Conservation (phyloP, 1,140 invertebrate species). For the Anastrepha obliqua region DNA sequence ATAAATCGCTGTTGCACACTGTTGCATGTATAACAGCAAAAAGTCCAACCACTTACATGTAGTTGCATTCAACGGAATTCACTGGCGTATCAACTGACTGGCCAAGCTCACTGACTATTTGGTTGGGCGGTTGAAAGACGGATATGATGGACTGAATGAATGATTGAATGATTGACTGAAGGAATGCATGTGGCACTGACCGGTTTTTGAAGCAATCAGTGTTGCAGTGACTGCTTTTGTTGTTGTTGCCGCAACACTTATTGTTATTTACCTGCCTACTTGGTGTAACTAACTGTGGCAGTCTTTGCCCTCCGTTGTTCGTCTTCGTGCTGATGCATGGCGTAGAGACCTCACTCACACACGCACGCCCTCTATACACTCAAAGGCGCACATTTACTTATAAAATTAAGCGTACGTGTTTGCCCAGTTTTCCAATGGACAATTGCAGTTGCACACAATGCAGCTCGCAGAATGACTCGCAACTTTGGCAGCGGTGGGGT, state of each 20-base stretch:
- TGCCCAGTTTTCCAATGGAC: neutral
- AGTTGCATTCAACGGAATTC: neutral
- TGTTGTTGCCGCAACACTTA: neutral
- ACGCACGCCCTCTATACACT: neutral
- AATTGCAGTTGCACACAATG: neutral
- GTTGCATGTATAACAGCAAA: neutral
- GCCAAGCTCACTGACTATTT: constrained; percentile 5
- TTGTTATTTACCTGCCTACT: constrained; percentile 20
- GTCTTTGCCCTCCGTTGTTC: neutral
- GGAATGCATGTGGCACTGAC: constrained; percentile 19
- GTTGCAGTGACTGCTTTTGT: neutral
- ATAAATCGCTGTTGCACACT: neutral
- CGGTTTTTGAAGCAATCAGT: neutral
- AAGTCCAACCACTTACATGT: neutral
- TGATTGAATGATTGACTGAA: constrained; percentile 8
- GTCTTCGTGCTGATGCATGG: neutral
- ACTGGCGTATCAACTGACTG: neutral
- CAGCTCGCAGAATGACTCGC: neutral
- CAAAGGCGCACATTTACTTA: neutral
- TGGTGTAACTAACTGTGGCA: neutral
- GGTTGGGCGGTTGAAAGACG: neutral
- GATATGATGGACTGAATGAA: neutral
- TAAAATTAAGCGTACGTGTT: neutral
- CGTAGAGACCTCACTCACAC: neutral
- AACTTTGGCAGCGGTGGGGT: neutral